Conservation (phyloP, 2,888 invertebrate species). For the Abscondita cerata region DNA sequence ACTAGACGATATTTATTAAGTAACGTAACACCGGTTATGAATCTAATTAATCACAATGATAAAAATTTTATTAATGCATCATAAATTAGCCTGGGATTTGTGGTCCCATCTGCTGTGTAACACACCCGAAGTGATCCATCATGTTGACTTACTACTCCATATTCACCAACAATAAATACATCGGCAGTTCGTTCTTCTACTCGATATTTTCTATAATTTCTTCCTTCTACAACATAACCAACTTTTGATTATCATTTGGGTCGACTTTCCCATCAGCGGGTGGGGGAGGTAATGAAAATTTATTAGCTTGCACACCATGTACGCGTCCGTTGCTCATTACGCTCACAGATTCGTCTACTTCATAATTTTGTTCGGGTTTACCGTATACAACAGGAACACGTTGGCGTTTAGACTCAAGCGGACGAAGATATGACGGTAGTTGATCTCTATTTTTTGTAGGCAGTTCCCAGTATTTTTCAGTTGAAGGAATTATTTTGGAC, state of each 20-base stretch:
- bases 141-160: slow-evolving; percentile 85
- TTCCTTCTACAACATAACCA: slow-evolving; percentile 85
- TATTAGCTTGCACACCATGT: slow-evolving; percentile 68
- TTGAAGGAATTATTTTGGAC: slow-evolving; percentile 42
- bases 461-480: slow-evolving; percentile 52
- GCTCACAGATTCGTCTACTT: slow-evolving; percentile 80
- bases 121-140: slow-evolving; percentile 85
- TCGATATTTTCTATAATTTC: slow-evolving; percentile 83
- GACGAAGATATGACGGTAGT: slow-evolving; percentile 22
- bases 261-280: slow-evolving; percentile 12
- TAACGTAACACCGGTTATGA: slow-evolving; percentile 31
- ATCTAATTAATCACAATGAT: slow-evolving; percentile 62
- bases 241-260: slow-evolving; percentile 47
- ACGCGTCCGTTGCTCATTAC: slow-evolving; percentile 78
- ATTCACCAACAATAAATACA: slow-evolving; percentile 90
- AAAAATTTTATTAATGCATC: slow-evolving; percentile 92
- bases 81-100: slow-evolving; percentile 85
- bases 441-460: slow-evolving; percentile 43
- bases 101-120: slow-evolving; percentile 88
- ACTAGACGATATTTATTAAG: slow-evolving; percentile 31
- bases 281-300: slow-evolving; percentile 28
- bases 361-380: slow-evolving; percentile 76
- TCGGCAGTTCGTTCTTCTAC: slow-evolving; percentile 89
- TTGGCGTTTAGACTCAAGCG: slow-evolving; percentile 2
- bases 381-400: slow-evolving; percentile 55